Base-by-base conservation (phyloP, 2,113 vertebrate species). In the Sander vitreus region DNA sequence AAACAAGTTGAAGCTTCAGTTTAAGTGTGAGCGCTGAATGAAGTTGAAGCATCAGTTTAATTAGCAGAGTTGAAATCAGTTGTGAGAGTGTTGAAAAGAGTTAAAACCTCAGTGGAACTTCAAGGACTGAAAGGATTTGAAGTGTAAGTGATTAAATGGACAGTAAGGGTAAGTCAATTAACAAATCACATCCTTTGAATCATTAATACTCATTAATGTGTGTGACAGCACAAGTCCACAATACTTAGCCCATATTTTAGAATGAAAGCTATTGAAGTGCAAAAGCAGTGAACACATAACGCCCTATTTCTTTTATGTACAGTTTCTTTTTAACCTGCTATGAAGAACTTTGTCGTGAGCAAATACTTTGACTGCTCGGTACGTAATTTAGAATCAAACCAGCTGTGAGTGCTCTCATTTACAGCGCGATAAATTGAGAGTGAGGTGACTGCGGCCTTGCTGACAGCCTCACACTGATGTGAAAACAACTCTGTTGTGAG, bases 401-500 rank as follows among this genome's bases (percentile, higher is more conserved):
- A 55, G 14, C 48, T 30, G 68, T 55, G n/a, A 54, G 51, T 13
- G 48, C 23, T 70, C 45, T 78, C 14, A 48, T 60, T 78, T 39
- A 59, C n/a, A 67, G 57, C 0, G 19, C 0, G 15, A 36, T 27
- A 21, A 13, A 30, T 6, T 16, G 36, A 67, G 33, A 21, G 64
- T 4, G 69, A 83, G 66, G 48, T 13, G 62, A 51, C 76, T 8
- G 15, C 0, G 4, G 65, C 81, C 39, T 78, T 21, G 64, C 76
- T 57, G 60, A 53, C 68, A 60, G 69, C 60, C 57, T 83, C 55
- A 1, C 19, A n/a, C 36, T 19, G 25, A 70, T 47, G 70, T 55
- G 64, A 78, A 75, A 81, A 72, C 64, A 73, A 30, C 53, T 80
- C 53, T 14, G 39, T 63, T 76, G 55, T 69, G 27, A 71, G 47